phyloP scores from a whole-genome alignment of 2,888 invertebrate species.

The Dasypogon diadema region DNA sequence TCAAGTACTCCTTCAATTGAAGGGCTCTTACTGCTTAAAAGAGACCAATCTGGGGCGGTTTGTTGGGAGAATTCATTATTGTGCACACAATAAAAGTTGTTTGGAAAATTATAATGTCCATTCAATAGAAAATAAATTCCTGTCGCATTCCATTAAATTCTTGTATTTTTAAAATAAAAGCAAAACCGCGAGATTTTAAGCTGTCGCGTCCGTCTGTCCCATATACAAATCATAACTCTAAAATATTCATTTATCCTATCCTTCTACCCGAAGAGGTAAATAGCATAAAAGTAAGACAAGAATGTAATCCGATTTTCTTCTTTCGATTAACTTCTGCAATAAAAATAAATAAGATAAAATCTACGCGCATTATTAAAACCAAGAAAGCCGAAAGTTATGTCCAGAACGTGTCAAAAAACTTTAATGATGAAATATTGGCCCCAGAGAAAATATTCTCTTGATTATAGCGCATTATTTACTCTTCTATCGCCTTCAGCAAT shows the following conservation, averaged over 20 bases:
- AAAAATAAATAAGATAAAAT: slow-evolving; percentile 51
- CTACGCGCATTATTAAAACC: slow-evolving; percentile 51
- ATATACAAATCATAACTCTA: no score
- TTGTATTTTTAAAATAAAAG: no score
- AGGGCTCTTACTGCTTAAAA: neutral
- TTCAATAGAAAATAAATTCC: no score
- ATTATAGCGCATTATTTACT: neutral
- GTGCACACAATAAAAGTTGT: no score
- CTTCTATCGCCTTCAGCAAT: neutral
- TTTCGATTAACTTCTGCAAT: neutral
- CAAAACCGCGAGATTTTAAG: no score
- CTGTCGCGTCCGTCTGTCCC: no score
- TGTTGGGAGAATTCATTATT: neutral
- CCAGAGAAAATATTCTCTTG: neutral
- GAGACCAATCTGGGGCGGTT: slow-evolving; percentile 19
- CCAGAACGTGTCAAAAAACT: slow-evolving; percentile 51
- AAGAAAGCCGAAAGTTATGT: slow-evolving; percentile 47
- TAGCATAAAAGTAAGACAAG: no score
- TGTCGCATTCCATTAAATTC: no score
- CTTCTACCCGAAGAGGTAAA: no score
- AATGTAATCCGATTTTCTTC: no score
- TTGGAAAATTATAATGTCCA: no score
- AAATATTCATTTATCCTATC: no score
- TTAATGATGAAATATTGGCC: slow-evolving; percentile 49
- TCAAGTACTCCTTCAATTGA: slow-evolving; percentile 11